Evolutionary conservation across 2,113 vertebrate species (phyloP).

Genomic region (Coregonus clupeaformis): DNA sequence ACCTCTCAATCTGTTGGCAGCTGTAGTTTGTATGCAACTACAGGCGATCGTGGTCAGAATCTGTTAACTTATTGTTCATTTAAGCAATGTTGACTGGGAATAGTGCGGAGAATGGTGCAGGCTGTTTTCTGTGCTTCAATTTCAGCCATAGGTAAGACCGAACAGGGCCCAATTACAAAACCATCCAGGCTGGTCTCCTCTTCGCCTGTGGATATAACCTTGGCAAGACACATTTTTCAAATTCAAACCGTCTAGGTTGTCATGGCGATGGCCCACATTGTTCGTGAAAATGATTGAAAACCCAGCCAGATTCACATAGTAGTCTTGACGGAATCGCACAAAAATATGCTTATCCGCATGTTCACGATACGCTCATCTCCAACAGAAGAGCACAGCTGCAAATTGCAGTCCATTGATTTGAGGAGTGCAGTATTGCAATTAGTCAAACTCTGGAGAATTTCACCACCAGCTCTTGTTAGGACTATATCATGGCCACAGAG

Average conservation of each 20-base stretch:
- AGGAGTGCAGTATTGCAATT: background rate
- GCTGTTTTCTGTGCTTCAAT: background rate
- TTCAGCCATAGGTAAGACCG: background rate
- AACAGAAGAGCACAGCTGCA: background rate
- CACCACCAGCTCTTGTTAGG: background rate
- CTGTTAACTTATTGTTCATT: background rate
- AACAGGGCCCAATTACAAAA: background rate
- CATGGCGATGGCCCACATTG: constrained; percentile 8
- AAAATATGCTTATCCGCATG: background rate
- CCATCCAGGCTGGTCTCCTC: background rate
- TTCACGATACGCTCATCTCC: background rate
- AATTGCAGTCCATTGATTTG: too few relatives aligned
- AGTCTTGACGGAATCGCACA: background rate
- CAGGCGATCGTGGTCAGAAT: background rate
- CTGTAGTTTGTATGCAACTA: too few relatives aligned
- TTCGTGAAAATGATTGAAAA: background rate
- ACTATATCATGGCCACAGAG: background rate
- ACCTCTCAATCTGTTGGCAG: too few relatives aligned
- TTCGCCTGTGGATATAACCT: constrained; percentile 7
- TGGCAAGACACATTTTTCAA: constrained; percentile 11
- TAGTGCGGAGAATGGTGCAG: background rate
- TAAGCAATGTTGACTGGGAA: background rate
- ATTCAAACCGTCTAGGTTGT: constrained; percentile 6
- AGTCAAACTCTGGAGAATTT: background rate
- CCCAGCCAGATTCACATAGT: background rate